These are phyloP conservation scores for Struthidea cinerea DNA, from an alignment of 2,113 vertebrate species.

Conservation along the genomic window DNA sequence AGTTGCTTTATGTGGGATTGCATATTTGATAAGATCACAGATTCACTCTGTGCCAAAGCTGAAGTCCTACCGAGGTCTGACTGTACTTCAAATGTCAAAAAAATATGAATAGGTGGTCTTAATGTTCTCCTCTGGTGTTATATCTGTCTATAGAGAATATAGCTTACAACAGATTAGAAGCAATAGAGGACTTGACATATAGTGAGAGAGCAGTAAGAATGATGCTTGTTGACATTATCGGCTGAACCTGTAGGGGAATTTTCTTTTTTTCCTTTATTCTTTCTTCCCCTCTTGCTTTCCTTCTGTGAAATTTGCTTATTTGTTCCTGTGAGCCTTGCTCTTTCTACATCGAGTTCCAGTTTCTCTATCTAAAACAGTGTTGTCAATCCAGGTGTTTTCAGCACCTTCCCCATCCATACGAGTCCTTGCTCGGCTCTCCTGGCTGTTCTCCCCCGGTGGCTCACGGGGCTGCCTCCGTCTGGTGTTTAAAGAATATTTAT, in stretches of 20 bases:
- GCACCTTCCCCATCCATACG: background rate
- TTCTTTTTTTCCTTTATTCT: slow-evolving; percentile 53
- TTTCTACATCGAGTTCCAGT: slow-evolving; percentile 14
- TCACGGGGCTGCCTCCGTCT: slow-evolving; percentile 17
- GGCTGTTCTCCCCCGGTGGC: background rate
- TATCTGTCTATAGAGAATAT: slow-evolving; percentile 70
- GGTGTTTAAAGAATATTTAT: slow-evolving; percentile 57
- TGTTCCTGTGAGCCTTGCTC: slow-evolving; percentile 36
- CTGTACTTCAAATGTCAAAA: slow-evolving; percentile 67
- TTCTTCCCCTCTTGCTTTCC: slow-evolving; percentile 36
- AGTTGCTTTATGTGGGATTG: slow-evolving; percentile 38
- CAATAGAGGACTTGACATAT: slow-evolving; percentile 64
- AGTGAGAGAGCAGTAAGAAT: slow-evolving; percentile 41
- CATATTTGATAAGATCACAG: slow-evolving; percentile 55
- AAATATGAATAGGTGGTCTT: slow-evolving; percentile 72
- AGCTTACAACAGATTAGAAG: slow-evolving; percentile 74
- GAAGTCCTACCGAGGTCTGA: slow-evolving; percentile 60
- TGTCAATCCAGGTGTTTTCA: slow-evolving; percentile 60
- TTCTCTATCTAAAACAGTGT: slow-evolving; percentile 62
- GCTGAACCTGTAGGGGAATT: slow-evolving; percentile 69
- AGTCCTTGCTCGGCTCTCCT: background rate
- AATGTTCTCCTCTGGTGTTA: slow-evolving; percentile 57
- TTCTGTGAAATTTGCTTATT: slow-evolving; percentile 62
- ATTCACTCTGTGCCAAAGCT: slow-evolving; percentile 42
- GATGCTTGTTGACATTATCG: slow-evolving; percentile 71